These are phyloP conservation scores for Thalassarche chlororhynchos DNA, from an alignment of 2,113 vertebrate species.

Conservation along the genomic window DNA sequence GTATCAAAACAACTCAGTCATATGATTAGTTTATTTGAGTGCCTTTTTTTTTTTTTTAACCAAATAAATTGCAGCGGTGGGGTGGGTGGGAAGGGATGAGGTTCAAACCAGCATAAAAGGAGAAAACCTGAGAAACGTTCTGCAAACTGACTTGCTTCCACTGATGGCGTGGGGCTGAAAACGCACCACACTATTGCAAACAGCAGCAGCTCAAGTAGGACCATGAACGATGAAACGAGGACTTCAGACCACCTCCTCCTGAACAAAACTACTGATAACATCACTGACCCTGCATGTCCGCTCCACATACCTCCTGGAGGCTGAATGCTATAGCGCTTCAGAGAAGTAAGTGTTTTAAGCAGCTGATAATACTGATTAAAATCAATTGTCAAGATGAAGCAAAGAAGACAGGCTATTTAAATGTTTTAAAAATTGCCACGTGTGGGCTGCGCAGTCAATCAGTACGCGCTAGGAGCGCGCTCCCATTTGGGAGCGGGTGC, in stretches of 20 bases:
- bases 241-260: not conserved
- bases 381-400: slow-evolving; percentile 7
- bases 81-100: not conserved
- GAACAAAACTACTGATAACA: not conserved
- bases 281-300: not conserved
- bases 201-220: not conserved
- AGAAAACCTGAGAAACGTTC: not conserved
- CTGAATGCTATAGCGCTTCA: not conserved
- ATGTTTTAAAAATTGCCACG: not conserved
- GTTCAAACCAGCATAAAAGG: too few species aligned
- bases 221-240: not conserved
- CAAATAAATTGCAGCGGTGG: accelerated
- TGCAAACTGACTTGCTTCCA: not conserved
- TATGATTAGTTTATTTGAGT: not conserved
- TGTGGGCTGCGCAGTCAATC: not conserved
- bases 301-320: not conserved
- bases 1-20: not conserved
- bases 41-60: not conserved
- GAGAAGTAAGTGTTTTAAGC: not conserved
- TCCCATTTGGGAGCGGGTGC: accelerated
- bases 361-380: slow-evolving; percentile 26
- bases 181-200: not conserved
- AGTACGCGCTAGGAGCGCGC: not conserved
- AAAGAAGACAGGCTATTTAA: not conserved
- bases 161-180: not conserved